Conservation (phyloP, 2,797 vertebrate species). For the Centroberyx gerrardi region DNA sequence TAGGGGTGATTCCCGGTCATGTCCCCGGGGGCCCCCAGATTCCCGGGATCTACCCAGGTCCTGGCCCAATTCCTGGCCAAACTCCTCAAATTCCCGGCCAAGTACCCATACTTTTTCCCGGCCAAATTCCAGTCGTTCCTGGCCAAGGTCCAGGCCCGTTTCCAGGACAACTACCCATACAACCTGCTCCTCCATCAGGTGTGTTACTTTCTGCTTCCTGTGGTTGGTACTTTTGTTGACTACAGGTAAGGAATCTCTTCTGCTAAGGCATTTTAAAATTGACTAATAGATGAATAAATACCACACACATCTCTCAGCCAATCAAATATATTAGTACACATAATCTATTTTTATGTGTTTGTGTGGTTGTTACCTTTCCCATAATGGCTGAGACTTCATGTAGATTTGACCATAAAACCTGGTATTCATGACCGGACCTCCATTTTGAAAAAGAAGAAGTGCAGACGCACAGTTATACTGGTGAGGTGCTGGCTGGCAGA, state of each 20-base stretch:
- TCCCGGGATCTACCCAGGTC: slow-evolving; percentile 70
- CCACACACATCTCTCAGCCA: too few relatives aligned
- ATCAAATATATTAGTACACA: neutral
- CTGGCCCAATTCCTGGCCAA: slow-evolving; percentile 64
- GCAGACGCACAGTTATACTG: too few relatives aligned
- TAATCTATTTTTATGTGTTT: neutral
- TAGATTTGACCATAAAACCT: too few relatives aligned
- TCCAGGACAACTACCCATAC: slow-evolving; percentile 49
- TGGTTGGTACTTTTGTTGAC: slow-evolving; percentile 3
- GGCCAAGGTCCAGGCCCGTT: slow-evolving; percentile 49
- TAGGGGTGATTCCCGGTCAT: slow-evolving; percentile 53
- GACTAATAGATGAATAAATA: neutral
- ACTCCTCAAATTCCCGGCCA: slow-evolving; percentile 50
- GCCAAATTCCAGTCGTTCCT: slow-evolving; percentile 27
- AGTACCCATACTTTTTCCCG: slow-evolving; percentile 53
- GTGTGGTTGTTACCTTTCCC: neutral
- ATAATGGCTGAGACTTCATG: neutral
- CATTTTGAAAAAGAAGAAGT: too few relatives aligned
- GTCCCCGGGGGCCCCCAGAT: slow-evolving; percentile 61
- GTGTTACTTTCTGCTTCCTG: neutral
- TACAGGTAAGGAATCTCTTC: neutral
- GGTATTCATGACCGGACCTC: too few relatives aligned
- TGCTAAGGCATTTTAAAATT: neutral
- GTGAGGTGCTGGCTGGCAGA: too few relatives aligned
- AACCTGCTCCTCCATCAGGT: slow-evolving; percentile 63